Conservation (phyloP, 2,888 invertebrate genomes). For the Drosophila prostipennis region DNA sequence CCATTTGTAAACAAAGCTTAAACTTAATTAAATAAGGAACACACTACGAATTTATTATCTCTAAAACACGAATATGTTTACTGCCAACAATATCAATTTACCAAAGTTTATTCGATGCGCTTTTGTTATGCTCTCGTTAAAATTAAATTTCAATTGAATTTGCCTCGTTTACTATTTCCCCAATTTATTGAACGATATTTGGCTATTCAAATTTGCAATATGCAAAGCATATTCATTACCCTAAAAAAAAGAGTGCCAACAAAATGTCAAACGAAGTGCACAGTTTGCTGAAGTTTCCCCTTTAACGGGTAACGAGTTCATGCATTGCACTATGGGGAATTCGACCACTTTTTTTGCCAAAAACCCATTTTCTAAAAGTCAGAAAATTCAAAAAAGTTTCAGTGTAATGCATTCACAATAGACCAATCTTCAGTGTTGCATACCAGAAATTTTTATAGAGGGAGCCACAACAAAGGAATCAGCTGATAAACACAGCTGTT, state of each 20-base stretch:
- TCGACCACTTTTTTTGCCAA: too few relatives aligned
- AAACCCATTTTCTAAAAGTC: too few relatives aligned
- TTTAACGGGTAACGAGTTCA: slow-evolving; percentile 39
- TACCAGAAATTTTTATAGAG: too few relatives aligned
- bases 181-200: slow-evolving; percentile 12
- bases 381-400: too few relatives aligned
- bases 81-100: too few relatives aligned
- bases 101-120: too few relatives aligned
- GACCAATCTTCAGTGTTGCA: too few relatives aligned
- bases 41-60: not conserved
- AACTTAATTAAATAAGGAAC: not conserved
- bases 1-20: not conserved
- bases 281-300: slow-evolving; percentile 25
- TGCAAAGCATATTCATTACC: slow-evolving; percentile 30
- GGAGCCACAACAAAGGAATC: too few relatives aligned
- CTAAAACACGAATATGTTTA: not conserved
- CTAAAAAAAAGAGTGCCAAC: slow-evolving; percentile 6
- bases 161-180: too few relatives aligned
- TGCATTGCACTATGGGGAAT: too few relatives aligned
- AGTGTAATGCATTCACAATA: too few relatives aligned
- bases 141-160: slow-evolving; percentile 17
- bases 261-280: slow-evolving; percentile 15
- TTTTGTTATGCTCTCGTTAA: not conserved
- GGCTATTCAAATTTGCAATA: slow-evolving; percentile 18
- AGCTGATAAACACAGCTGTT: too few relatives aligned